Base-by-base conservation (phyloP, 2,888 invertebrate genomes). In the Argyresthia albistria region DNA sequence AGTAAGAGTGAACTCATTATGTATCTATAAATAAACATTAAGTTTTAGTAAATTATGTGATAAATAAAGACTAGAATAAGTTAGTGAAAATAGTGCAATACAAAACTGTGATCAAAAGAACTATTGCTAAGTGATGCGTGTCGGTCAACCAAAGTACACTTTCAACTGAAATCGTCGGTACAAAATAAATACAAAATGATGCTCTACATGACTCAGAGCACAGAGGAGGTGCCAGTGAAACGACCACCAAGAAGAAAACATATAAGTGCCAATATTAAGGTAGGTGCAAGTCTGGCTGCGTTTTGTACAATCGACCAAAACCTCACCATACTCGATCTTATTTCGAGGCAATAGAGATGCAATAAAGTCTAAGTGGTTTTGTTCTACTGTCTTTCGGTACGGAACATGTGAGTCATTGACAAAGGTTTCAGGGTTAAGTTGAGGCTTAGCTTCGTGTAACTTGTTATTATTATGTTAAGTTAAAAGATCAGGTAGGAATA, bases 261-360 rank as follows among this genome's bases (percentile, higher is more conserved):
- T 56, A 69, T 82, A 54, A 83, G 80, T 74, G 82, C 77, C 59
- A 84, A 73, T 62, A 87, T 86, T 55, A 87, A 81, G 88, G 88
- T 83, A 73, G 14, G 48, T 47, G n/a, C n/a, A n/a, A n/a, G 25
- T 25, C 25, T 25, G 25, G 25, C 25, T n/a, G n/a, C 25, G 25
- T 25, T 25, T 6, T 25, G 25, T 25, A 25, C 25, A 25, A 25
- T 25, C 25, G 25, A 25, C 25, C 25, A 25, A 25, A 2, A 25
- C 6, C 25, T 2, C 25, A 25, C 2, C 6, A 25, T 25, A 4
- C 6, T 25, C 25, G 25, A 25, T 25, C 25, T 25, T 25, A 25
- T 4, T 25, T 25, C 25, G 25, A 6, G 25, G 25, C 25, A 25
- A 25, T 25, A 25, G 25, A 25, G 25, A n/a, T n/a, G n/a, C n/a